phyloP scores from a whole-genome alignment of 2,888 invertebrate species.

The Thelaira solivaga region DNA sequence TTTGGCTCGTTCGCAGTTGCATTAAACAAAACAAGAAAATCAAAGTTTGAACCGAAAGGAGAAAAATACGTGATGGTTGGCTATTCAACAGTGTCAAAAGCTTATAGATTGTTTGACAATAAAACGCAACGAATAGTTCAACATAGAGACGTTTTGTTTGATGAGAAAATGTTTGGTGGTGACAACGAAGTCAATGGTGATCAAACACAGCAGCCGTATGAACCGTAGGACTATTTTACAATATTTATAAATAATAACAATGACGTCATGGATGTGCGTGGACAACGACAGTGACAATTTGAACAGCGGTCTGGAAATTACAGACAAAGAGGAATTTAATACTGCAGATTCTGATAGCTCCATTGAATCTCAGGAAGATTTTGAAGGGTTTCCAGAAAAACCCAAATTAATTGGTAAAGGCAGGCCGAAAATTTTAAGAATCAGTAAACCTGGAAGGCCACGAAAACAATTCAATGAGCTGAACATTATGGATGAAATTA shows the following conservation, averaged over 20 bases:
- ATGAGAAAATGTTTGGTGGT: not conserved
- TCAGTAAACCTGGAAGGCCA: not conserved
- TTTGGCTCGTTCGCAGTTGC: conserved; percentile 57
- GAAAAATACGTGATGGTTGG: conserved; percentile 53
- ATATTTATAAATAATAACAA: not conserved
- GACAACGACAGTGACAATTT: not conserved
- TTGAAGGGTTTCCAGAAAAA: not conserved
- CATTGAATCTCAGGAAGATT: not conserved
- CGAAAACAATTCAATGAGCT: not conserved
- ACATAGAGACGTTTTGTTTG: conserved; percentile 29
- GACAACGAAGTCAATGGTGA: not conserved
- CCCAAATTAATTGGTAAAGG: not conserved
- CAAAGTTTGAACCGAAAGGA: conserved; percentile 40
- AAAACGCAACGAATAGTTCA: conserved; percentile 12
- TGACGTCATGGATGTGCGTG: not conserved
- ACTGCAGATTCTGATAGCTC: not conserved
- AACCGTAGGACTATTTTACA: not conserved
- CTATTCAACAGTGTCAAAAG: conserved; percentile 43
- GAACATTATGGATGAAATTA: not conserved
- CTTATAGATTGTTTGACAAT: conserved; percentile 16
- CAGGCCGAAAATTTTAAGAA: not conserved
- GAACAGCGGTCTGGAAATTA: too few relatives aligned
- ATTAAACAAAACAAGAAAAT: conserved; percentile 10
- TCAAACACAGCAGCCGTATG: not conserved
- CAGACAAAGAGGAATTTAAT: not conserved